Base-by-base conservation (phyloP, 2,113 vertebrate species). In the Lophura nycthemera region DNA sequence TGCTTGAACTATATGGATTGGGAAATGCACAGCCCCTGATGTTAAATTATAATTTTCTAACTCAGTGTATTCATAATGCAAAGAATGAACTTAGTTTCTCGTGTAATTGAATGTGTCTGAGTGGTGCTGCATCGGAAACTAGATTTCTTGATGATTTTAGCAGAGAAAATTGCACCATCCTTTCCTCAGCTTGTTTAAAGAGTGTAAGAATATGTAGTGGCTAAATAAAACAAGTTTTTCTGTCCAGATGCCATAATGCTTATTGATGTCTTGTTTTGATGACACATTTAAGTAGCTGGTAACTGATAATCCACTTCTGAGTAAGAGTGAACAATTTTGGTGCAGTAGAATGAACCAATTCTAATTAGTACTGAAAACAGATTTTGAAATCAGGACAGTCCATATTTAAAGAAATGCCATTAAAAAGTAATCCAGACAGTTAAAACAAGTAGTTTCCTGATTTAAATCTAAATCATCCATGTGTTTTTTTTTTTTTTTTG, bases 131-230 rank as follows among this genome's bases (percentile, higher is more conserved):
- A 50, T 48, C 63, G 40, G 82, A 64, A 64, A 66, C 72, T 38
- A 43, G 82, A 45, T 63, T 79, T 95, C 42, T 40, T 14, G 3
- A 27, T 10, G 50, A n/a, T 89, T 19, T 88, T 85, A 73, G 79
- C 10, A 64, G 71, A 59, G 79, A 13, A 89, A 88, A 92, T 89
- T 40, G 34, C 60, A 66, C 40, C 2, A 0, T 82, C 48, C 71
- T 95, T 83, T 59, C 85, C 89, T 50, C 59, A 32, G 71, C 78
- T 87, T 89, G n/a, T 83, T 92, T 76, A 61, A 95, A 79, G 29
- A 87, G 43, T 60, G 19, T 21, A 70, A 61, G 71, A 63, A 57
- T 83, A 76, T 76, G 78, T 76, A 65, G 71, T 57, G 45, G 56
- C 36, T 91, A 83, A 83, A 79, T 36, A 90, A 50, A 93, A 91